Conservation (phyloP, 2,113 vertebrate species). For the Sardina pilchardus region DNA sequence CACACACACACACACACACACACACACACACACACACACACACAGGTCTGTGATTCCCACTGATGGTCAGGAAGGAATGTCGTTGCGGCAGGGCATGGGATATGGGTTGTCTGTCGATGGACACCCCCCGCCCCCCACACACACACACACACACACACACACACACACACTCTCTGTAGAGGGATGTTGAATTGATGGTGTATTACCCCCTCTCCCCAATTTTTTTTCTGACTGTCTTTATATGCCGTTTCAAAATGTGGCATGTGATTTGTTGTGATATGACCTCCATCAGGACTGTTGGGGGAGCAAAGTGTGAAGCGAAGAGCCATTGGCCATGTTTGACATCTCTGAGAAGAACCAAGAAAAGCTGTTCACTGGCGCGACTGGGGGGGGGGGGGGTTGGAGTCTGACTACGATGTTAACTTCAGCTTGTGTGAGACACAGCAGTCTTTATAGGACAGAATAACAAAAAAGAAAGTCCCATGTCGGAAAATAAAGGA, state of each 20-base stretch:
- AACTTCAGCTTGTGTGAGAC: background rate
- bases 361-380: background rate
- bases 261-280: background rate
- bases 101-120: background rate
- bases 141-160: too few relatives aligned
- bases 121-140: background rate
- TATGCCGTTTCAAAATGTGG: background rate
- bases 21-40: conserved; percentile 4
- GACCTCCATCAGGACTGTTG: background rate
- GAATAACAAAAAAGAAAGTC: background rate
- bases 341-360: background rate
- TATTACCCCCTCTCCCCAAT: background rate
- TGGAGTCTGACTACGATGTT: background rate
- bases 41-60: background rate
- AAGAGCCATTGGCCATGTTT: background rate
- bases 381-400: background rate
- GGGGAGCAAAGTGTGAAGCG: background rate
- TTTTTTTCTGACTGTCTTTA: background rate
- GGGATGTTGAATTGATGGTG: background rate
- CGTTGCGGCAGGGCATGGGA: background rate
- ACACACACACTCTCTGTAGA: too few relatives aligned
- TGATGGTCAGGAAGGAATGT: background rate
- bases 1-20: conserved; percentile 15
- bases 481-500: background rate
- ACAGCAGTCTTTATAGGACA: background rate